Conservation (phyloP, 2,888 invertebrate species). For the Micoletzkya japonica region DNA sequence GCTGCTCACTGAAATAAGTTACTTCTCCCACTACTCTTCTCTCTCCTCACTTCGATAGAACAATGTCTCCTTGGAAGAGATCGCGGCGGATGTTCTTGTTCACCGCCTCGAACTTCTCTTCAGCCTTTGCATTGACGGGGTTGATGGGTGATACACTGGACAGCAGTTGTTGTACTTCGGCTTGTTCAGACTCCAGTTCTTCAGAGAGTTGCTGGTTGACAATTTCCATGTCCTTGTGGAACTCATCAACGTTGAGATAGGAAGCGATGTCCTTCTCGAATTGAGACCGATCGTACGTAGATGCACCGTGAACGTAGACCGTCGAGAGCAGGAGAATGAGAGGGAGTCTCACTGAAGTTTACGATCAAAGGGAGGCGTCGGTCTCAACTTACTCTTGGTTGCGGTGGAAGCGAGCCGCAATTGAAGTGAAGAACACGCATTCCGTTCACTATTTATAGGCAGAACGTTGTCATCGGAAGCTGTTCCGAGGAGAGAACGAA, state of each 20-base stretch:
- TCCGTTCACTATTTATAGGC: too few species aligned
- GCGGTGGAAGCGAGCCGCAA: too few species aligned
- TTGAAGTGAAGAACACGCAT: too few species aligned
- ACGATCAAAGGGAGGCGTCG: too few species aligned
- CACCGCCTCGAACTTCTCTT: not conserved
- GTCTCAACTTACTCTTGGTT: too few species aligned
- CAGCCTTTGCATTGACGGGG: not conserved
- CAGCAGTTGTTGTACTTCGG: slow-evolving; percentile 2
- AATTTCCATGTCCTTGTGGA: slow-evolving; percentile 24
- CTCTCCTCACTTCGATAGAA: not conserved
- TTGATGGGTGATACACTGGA: not conserved
- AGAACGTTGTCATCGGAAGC: too few species aligned
- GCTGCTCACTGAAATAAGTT: slow-evolving; percentile 9
- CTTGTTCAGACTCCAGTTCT: not conserved
- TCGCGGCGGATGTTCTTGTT: not conserved
- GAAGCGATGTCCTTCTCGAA: slow-evolving; percentile 22
- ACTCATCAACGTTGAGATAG: slow-evolving; percentile 19
- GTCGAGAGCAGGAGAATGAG: too few species aligned
- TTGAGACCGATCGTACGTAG: too few species aligned
- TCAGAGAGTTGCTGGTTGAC: slow-evolving; percentile 2
- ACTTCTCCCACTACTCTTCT: not conserved
- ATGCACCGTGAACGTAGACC: too few species aligned
- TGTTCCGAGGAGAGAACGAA: too few species aligned
- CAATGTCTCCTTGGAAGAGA: slow-evolving; percentile 24
- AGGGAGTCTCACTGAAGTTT: too few species aligned